Evolutionary conservation across 2,113 vertebrate genomes (phyloP).

Genomic region (Oryzias woworae): DNA sequence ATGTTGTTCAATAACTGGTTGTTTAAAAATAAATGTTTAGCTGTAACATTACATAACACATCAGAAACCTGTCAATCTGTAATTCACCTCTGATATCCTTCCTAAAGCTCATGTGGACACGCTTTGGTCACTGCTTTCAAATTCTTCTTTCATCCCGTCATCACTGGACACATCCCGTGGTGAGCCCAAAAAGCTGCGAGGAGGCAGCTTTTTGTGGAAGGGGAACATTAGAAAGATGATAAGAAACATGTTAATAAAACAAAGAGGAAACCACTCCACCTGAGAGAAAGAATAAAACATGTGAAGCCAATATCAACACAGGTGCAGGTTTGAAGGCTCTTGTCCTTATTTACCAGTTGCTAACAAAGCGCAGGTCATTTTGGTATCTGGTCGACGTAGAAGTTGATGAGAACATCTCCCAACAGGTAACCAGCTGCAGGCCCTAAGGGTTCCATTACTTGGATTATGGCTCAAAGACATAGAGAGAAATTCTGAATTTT

Average conservation of each 20-base stretch:
- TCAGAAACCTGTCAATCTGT: neutral
- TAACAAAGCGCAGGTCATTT: conserved; percentile 94
- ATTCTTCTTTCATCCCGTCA: conserved; percentile 4
- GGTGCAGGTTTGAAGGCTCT: neutral
- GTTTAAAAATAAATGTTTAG: conserved; percentile 38
- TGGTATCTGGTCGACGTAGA: conserved; percentile 96
- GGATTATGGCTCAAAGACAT: conserved; percentile 90
- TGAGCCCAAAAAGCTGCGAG: conserved; percentile 80
- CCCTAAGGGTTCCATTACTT: conserved; percentile 97
- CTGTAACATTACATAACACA: conserved; percentile 13
- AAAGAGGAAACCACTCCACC: conserved; percentile 89
- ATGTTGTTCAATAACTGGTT: conserved; percentile 41
- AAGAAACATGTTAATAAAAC: conserved; percentile 86
- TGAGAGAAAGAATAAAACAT: conserved; percentile 41
- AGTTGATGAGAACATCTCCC: conserved; percentile 96
- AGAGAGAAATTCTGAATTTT: conserved; percentile 46
- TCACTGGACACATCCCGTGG: too few relatives aligned
- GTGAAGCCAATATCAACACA: neutral
- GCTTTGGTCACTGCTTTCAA: conserved; percentile 78
- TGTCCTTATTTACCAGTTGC: conserved; percentile 90
- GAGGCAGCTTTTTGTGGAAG: conserved; percentile 97
- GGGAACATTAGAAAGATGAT: conserved; percentile 99
- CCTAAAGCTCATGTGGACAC: conserved; percentile 91
- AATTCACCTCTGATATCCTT: conserved; percentile 89
- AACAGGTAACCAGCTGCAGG: conserved; percentile 95